phyloP scores from a whole-genome alignment of 2,888 invertebrate genomes.

The Plagodis pulveraria region DNA sequence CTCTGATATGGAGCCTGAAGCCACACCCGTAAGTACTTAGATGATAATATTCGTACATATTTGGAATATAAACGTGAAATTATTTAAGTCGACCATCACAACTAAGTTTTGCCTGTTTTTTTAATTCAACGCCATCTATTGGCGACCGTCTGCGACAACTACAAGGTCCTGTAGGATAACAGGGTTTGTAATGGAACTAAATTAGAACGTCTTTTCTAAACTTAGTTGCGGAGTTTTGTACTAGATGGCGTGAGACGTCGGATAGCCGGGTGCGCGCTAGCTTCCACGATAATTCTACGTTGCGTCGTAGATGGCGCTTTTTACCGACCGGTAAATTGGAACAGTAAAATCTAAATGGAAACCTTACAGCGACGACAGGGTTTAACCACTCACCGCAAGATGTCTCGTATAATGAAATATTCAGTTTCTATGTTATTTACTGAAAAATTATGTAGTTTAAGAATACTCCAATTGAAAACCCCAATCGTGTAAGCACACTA shows the following conservation, averaged over 20 bases:
- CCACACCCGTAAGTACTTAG: conserved; percentile 76
- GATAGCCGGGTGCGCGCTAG: not conserved
- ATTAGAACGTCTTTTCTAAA: not conserved
- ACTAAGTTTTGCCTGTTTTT: conserved; percentile 45
- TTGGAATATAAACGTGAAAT: conserved; percentile 26
- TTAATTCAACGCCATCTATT: conserved; percentile 64
- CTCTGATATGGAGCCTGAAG: conserved; percentile 62
- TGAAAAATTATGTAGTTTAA: too few relatives aligned
- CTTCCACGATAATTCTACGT: not conserved
- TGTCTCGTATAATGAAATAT: conserved; percentile 37
- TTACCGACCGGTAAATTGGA: not conserved
- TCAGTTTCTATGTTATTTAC: too few relatives aligned
- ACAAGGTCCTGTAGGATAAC: conserved; percentile 41
- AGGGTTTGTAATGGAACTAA: conserved; percentile 3
- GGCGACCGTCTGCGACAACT: conserved; percentile 33
- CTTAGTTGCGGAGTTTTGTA: conserved; percentile 10
- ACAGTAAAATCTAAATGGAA: not conserved
- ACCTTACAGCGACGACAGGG: not conserved
- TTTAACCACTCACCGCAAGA: conserved; percentile 49
- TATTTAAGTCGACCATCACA: conserved; percentile 53
- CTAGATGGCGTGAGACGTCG: conserved; percentile 32
- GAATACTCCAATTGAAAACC: too few relatives aligned
- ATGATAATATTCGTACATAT: conserved; percentile 16
- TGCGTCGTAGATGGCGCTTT: conserved; percentile 15
- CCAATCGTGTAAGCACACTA: too few relatives aligned